Percentiles rank a stretch among this genome's conserved stretches.
These are phyloP conservation scores for Thysanoteuthis rhombus DNA, from an alignment of 2,888 invertebrate genomes.

Conservation along the genomic window DNA sequence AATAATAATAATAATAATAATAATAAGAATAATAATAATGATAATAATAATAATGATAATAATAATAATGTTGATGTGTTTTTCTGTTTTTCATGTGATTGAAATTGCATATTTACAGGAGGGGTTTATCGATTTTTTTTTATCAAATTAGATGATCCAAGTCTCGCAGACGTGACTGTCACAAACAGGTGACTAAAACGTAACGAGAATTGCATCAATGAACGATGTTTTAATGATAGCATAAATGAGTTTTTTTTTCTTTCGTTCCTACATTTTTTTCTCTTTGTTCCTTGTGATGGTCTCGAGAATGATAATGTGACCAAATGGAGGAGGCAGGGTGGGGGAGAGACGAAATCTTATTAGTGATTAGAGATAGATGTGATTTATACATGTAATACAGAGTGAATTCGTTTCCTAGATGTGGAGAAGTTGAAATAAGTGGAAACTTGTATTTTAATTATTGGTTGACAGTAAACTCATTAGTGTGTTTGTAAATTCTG, in stretches of 20 bases:
- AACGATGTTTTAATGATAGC: not conserved
- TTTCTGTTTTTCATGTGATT: not conserved
- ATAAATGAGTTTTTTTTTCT: not conserved
- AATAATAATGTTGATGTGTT: not conserved
- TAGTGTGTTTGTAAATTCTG: no score
- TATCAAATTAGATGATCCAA: not conserved
- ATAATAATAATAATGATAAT: no score
- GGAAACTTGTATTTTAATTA: not conserved
- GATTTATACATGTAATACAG: no score
- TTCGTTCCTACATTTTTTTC: no score
- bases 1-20: no score
- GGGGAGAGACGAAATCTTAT: not conserved
- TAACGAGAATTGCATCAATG: not conserved
- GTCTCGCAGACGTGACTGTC: not conserved
- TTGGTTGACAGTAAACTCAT: no score
- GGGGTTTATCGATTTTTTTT: not conserved
- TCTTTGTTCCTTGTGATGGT: no score
- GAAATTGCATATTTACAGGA: not conserved
- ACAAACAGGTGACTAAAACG: not conserved
- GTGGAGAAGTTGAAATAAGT: not conserved
- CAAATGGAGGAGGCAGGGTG: no score
- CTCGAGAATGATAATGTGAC: no score
- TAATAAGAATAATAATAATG: no score
- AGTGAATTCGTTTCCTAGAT: not conserved
- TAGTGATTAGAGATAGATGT: not conserved